Evolutionary conservation across 1,140 invertebrate species (phyloP).

Genomic region (Diprion similis): DNA sequence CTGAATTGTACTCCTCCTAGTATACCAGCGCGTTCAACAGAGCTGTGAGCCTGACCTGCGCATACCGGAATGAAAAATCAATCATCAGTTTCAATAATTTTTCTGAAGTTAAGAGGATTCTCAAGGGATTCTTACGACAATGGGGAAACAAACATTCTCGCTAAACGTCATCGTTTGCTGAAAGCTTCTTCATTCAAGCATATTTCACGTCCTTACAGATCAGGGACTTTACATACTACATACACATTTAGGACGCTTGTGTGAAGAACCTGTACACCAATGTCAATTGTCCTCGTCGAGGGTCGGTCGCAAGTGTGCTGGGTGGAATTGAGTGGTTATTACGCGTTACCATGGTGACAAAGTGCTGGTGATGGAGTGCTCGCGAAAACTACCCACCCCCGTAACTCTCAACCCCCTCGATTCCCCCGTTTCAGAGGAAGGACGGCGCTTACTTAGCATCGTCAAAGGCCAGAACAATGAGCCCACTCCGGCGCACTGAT

Average conservation of each 20-base stretch:
- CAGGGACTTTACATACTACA: too few species aligned
- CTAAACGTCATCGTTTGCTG: not conserved
- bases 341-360: slow-evolving; percentile 58
- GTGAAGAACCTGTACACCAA: not conserved
- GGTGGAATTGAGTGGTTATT: slow-evolving; percentile 51
- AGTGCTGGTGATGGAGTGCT: slow-evolving; percentile 59
- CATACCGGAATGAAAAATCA: slow-evolving; percentile 30
- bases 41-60: slow-evolving; percentile 90
- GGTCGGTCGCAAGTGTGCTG: not conserved
- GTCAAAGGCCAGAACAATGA: not conserved
- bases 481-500: too few species aligned
- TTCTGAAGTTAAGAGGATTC: not conserved
- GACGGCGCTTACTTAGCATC: not conserved
- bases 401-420: slow-evolving; percentile 24
- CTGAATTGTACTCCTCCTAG: slow-evolving; percentile 88
- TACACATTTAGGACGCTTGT: not conserved
- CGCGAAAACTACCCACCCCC: slow-evolving; percentile 24
- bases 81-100: slow-evolving; percentile 18
- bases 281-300: too few species aligned
- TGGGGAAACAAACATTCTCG: slow-evolving; percentile 17
- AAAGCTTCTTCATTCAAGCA: not conserved
- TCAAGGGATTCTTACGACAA: not conserved
- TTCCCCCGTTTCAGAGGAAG: not conserved
- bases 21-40: slow-evolving; percentile 91
- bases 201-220: too few species aligned